Evolutionary conservation across 2,888 invertebrate species (phyloP).

Genomic region (Oscheius sp.): DNA sequence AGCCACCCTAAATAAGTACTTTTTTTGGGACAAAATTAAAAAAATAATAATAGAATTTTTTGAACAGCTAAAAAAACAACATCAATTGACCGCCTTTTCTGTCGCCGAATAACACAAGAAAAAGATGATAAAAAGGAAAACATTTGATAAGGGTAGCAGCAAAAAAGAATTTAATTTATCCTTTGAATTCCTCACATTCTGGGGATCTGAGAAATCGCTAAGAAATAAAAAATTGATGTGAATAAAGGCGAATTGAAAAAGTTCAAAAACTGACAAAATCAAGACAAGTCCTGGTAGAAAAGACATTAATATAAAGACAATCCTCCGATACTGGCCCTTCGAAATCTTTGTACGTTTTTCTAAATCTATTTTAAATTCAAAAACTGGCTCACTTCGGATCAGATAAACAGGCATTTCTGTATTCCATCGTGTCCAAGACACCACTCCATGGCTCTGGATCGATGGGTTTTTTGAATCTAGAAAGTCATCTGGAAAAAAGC

Average conservation of each 20-base stretch:
- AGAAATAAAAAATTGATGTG: no score
- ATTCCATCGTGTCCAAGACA: background rate
- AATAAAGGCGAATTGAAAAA: no score
- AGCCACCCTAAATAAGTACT: conserved; percentile 32
- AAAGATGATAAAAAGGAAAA: no score
- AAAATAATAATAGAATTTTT: no score
- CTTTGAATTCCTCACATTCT: no score
- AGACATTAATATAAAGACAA: conserved; percentile 43
- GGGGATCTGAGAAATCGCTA: no score
- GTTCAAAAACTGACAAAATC: conserved; percentile 15
- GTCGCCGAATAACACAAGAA: no score
- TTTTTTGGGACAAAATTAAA: no score
- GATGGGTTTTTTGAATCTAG: background rate
- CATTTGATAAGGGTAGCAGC: no score
- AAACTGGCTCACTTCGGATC: background rate
- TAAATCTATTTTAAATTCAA: background rate
- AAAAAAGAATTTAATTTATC: no score
- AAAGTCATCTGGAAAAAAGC: background rate
- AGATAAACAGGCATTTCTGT: background rate
- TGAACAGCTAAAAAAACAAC: no score
- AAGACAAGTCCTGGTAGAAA: conserved; percentile 39
- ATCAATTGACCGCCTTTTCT: no score
- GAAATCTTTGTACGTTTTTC: background rate
- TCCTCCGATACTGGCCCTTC: conserved; percentile 42
- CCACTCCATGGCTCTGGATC: background rate